Evolutionary conservation across 2,888 invertebrate species (phyloP).

Genomic region (Drosophila formosana): DNA sequence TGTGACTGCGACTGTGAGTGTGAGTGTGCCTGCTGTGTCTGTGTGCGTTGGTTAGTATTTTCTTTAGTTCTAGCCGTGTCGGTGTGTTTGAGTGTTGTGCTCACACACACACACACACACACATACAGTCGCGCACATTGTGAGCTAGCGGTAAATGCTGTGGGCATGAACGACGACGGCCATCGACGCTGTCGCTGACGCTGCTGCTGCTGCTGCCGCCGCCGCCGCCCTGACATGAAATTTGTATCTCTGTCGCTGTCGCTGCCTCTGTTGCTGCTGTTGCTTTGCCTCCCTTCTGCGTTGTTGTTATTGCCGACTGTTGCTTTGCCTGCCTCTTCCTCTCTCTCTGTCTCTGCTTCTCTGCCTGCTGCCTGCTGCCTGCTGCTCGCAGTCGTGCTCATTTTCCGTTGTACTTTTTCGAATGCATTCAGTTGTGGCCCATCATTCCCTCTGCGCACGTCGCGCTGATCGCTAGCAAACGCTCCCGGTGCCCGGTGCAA

Average conservation of each 20-base stretch:
- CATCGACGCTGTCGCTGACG: conserved; percentile 23
- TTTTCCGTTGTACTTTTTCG: conserved; percentile 78
- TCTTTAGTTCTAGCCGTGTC: conserved; percentile 48
- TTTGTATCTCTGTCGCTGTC: conserved; percentile 62
- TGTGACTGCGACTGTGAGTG: conserved; percentile 20
- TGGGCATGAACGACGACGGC: conserved; percentile 63
- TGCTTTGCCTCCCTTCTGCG: conserved; percentile 34
- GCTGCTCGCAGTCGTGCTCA: conserved; percentile 66
- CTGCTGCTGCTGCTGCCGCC: conserved; percentile 26
- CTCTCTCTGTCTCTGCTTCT: conserved; percentile 38
- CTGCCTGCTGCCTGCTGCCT: conserved; percentile 3
- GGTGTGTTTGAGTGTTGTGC: conserved; percentile 33
- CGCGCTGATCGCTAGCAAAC: conserved; percentile 80
- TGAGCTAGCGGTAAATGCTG: conserved; percentile 76
- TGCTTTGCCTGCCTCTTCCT: conserved; percentile 40
- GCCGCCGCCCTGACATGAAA: conserved; percentile 53
- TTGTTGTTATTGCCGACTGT: conserved; percentile 49
- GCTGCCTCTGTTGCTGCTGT: conserved; percentile 15
- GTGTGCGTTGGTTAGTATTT: conserved; percentile 47
- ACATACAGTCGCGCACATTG: conserved; percentile 38
- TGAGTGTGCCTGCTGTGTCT: conserved; percentile 24
- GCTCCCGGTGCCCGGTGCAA: conserved; percentile 45
- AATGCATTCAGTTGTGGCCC: conserved; percentile 70
- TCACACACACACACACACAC: conserved; percentile 45
- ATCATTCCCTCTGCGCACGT: conserved; percentile 83